phyloP scores from a whole-genome alignment of 2,113 vertebrate species.

The Prunella fulvescens region DNA sequence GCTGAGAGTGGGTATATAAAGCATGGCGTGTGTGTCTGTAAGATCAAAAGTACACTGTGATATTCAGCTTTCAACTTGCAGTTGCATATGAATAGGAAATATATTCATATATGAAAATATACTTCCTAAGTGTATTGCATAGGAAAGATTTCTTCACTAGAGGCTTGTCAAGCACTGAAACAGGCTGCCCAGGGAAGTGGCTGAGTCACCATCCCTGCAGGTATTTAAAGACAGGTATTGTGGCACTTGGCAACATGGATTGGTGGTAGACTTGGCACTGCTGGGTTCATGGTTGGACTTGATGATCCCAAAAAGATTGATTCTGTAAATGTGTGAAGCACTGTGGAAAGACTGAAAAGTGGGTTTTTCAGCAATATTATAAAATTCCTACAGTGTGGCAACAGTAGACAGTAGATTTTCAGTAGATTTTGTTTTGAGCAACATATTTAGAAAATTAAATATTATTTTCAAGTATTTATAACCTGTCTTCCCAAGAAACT shows the following conservation, averaged over 20 bases:
- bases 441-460: background rate
- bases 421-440: background rate
- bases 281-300: background rate
- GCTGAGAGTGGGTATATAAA: background rate
- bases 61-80: background rate
- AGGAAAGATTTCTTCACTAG: background rate
- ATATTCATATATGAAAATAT: background rate
- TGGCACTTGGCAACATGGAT: background rate
- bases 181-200: background rate
- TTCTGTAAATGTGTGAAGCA: background rate
- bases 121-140: background rate
- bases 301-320: background rate
- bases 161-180: background rate
- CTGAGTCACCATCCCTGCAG: background rate
- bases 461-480: background rate
- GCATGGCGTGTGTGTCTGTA: background rate
- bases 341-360: background rate
- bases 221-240: background rate
- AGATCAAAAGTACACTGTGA: background rate
- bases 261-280: background rate
- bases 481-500: background rate
- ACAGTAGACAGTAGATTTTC: background rate
- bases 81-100: background rate
- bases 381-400: background rate
- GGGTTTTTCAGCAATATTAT: background rate